Conservation (phyloP, 2,888 invertebrate genomes). For the Hetaerina titia region DNA sequence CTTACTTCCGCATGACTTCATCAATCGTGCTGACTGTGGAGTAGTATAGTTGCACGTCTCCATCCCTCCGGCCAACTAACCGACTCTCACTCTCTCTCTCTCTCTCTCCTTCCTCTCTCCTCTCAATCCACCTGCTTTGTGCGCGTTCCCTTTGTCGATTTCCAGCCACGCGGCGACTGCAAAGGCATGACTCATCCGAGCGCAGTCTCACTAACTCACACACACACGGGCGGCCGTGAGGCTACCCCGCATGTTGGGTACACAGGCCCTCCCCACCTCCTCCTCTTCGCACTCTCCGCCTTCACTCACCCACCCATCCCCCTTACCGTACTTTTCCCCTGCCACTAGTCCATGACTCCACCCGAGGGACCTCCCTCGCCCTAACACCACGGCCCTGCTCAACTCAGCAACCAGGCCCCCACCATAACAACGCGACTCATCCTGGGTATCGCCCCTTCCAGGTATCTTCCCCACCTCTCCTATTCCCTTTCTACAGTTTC, state of each 20-base stretch:
- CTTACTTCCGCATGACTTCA: no score
- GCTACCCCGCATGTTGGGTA: background rate
- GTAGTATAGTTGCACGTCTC: background rate
- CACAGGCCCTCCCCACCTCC: background rate
- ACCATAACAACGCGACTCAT: conserved; percentile 16
- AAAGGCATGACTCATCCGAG: background rate
- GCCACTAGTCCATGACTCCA: background rate
- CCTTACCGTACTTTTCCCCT: background rate
- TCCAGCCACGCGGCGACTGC: background rate
- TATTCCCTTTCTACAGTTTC: background rate
- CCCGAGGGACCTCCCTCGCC: background rate
- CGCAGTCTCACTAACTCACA: background rate
- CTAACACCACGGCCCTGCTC: background rate
- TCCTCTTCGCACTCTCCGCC: background rate
- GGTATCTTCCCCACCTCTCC: background rate
- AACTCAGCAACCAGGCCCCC: background rate
- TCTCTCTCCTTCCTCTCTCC: background rate
- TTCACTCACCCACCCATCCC: background rate
- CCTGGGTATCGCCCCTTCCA: background rate
- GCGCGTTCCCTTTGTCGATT: background rate
- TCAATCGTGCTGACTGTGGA: no score
- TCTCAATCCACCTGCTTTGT: background rate
- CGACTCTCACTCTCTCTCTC: background rate
- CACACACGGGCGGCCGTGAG: background rate
- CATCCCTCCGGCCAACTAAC: background rate